Percentiles rank a stretch among this genome's conserved stretches.
phyloP scores from a whole-genome alignment of 2,113 vertebrate genomes.

The Kobus ellipsiprymnus region DNA sequence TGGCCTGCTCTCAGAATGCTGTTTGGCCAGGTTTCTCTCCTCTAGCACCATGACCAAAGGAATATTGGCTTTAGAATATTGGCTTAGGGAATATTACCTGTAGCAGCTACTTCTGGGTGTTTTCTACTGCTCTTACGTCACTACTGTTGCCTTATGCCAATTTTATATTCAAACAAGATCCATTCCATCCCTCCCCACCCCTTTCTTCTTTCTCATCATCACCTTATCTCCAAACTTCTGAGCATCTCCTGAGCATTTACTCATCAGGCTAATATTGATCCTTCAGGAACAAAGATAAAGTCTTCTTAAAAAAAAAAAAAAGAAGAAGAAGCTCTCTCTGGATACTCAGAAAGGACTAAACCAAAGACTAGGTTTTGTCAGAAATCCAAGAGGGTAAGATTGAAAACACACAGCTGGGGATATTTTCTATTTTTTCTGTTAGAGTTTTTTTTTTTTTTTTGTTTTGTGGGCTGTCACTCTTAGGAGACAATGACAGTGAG shows the following conservation, averaged over 20 bases:
- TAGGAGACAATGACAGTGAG: background rate
- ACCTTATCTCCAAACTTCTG: background rate
- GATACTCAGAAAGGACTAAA: background rate
- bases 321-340: background rate
- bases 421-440: background rate
- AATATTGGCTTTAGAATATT: background rate
- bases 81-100: background rate
- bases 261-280: background rate
- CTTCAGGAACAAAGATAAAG: background rate
- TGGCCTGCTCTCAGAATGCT: background rate
- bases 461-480: background rate
- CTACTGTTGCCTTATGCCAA: background rate
- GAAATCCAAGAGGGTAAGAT: background rate
- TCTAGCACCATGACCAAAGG: background rate
- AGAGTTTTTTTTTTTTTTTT: background rate
- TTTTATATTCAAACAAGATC: background rate
- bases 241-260: background rate
- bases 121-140: background rate
- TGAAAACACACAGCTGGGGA: background rate
- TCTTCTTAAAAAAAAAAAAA: background rate
- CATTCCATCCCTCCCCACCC: background rate
- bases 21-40: background rate
- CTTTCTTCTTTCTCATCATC: background rate
- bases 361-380: background rate
- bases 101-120: background rate